A percentile compares a stretch with the other conserved stretches of the same genome.
Evolutionary conservation across 2,113 vertebrate genomes (phyloP).

Genomic region (Oxyura jamaicensis): DNA sequence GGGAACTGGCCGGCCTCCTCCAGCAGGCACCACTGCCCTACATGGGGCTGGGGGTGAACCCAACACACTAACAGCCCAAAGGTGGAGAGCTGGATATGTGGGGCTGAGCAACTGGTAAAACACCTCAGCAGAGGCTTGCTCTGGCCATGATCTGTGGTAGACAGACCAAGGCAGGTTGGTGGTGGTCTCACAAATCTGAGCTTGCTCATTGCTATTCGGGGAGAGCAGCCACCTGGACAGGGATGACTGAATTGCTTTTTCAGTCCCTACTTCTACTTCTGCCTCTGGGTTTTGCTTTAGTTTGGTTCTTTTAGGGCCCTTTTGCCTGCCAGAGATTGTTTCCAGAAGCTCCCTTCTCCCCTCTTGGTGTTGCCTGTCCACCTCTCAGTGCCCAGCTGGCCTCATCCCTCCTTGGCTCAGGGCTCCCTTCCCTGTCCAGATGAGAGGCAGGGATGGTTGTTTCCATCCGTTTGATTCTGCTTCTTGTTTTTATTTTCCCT

Average conservation of each 20-base stretch:
- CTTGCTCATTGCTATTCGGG: neutral
- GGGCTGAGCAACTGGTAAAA: neutral
- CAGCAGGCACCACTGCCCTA: neutral
- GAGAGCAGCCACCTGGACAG: neutral
- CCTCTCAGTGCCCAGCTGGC: fast-evolving
- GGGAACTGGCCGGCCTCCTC: fast-evolving
- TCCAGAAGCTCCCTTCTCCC: fast-evolving
- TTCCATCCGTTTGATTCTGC: neutral
- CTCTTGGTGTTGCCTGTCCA: neutral
- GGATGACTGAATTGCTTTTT: fast-evolving
- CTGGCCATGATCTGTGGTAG: neutral
- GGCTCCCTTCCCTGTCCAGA: neutral
- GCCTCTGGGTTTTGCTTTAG: neutral
- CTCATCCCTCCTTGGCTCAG: fast-evolving
- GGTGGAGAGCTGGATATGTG: neutral
- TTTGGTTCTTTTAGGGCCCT: fast-evolving
- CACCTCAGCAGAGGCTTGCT: fast-evolving
- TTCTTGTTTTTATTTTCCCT: neutral
- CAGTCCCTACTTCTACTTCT: neutral
- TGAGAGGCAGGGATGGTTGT: fast-evolving
- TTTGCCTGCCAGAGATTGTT: neutral
- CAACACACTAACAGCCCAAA: no score
- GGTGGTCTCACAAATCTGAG: fast-evolving
- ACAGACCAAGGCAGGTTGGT: fast-evolving
- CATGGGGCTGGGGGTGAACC: fast-evolving